phyloP scores from a whole-genome alignment of 1,140 invertebrate species.

The Scaptomyza montana region DNA sequence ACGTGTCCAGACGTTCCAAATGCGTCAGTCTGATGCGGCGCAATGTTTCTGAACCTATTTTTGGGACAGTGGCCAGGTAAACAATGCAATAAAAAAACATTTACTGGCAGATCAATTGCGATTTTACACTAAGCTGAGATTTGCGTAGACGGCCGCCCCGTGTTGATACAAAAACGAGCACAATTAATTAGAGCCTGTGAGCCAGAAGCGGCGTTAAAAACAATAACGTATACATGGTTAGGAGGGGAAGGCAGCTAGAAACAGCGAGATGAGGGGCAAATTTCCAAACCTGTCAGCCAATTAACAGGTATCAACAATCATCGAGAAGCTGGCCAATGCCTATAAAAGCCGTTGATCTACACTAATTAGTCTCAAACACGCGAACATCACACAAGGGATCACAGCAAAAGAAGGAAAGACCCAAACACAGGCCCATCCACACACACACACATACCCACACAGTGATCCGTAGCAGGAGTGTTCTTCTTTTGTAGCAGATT shows the following conservation, averaged over 20 bases:
- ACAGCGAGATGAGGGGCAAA: conserved; percentile 31
- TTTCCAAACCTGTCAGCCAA: conserved; percentile 72
- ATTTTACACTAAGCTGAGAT: conserved; percentile 57
- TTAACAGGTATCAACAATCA: conserved; percentile 75
- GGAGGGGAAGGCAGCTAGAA: conserved; percentile 36
- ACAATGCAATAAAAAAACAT: conserved; percentile 10
- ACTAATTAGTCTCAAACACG: conserved; percentile 76
- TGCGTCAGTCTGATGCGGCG: conserved; percentile 47
- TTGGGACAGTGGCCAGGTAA: conserved; percentile 38
- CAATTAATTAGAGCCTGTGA: conserved; percentile 82
- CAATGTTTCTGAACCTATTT: conserved; percentile 70
- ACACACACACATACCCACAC: conserved; percentile 9
- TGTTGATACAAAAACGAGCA: conserved; percentile 64
- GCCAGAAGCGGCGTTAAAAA: conserved; percentile 50
- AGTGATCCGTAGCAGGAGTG: neutral
- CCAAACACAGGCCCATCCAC: conserved; percentile 7
- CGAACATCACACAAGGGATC: conserved; percentile 53
- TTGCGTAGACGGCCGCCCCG: conserved; percentile 59
- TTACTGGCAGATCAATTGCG: neutral
- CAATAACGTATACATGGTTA: conserved; percentile 38
- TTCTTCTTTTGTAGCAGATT: neutral
- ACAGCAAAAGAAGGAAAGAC: conserved; percentile 27
- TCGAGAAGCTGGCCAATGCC: conserved; percentile 44
- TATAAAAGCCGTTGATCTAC: conserved; percentile 70
- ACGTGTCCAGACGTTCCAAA: conserved; percentile 54